Evolutionary conservation across 2,888 invertebrate species (phyloP), one percentile per base, ranked within the genome.

Genomic region (Gonocerus acuteangulatus): DNA sequence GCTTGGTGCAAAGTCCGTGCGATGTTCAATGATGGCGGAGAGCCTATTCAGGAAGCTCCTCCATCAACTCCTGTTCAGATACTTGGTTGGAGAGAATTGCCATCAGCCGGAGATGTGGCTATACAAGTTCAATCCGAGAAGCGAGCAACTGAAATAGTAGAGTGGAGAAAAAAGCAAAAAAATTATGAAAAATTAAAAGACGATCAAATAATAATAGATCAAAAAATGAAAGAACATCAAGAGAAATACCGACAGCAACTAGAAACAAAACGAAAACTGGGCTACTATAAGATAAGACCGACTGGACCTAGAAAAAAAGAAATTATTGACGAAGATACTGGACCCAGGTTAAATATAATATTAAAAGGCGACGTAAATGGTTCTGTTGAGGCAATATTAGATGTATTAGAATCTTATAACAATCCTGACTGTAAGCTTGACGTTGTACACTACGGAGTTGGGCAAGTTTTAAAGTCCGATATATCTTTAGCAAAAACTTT

Each of bases 361-460:
- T 71, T 88, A 2, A 85, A 87, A 80, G 89, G 89, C 19, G 99
- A 99, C 76, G 96, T 97, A 1, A 89, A 92, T 74, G 99, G 99
- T 0, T 94, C 95, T 0, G 84, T 96, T 45, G 97, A 99, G 74
- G 96, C 97, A 0, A 88, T 99, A 66, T 74, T 95, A 65, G 90
- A 96, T 73, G 86, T 92, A 9, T 73, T 99, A 59, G 89, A 88
- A 67, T 89, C 92, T 0, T 99, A 96, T 71, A 80, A 86, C 68
- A 81, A 80, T n/a, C 70, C 74, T 1, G 78, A 82, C 2, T 95
- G 95, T 69, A 80, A 82, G 48, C 77, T 99, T 13, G 86, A 92
- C 69, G 74, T 99, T 2, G 83, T 97, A 34, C 88, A 92, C 73
- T 93, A 86, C 72, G 95, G 89, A 0, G 89, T 99, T 1, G 99